These are phyloP conservation scores for Neodiprion lecontei DNA, from an alignment of 1,140 invertebrate species.

Conservation along the genomic window DNA sequence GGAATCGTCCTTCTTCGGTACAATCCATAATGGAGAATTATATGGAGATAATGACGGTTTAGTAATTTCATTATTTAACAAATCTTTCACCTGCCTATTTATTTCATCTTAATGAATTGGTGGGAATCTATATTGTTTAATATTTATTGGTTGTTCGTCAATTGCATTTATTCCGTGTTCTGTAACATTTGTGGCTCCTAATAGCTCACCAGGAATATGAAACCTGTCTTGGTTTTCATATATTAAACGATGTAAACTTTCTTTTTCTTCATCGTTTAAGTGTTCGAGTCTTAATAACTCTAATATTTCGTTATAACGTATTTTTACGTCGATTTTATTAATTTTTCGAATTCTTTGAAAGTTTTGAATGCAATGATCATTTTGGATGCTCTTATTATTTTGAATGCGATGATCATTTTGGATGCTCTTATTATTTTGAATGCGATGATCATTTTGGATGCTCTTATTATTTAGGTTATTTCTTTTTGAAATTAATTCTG, in stretches of 20 bases:
- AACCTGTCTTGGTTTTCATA: constrained; percentile 13
- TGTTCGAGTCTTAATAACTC: constrained; percentile 16
- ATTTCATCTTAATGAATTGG: constrained; percentile 6
- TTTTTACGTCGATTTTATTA: not conserved
- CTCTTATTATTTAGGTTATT: no score
- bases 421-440: no score
- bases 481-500: no score
- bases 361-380: not conserved
- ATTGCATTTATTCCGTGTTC: constrained; percentile 13
- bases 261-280: constrained; percentile 15
- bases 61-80: not conserved
- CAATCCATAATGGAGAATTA: constrained; percentile 2
- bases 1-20: not conserved
- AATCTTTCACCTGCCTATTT: not conserved
- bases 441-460: no score
- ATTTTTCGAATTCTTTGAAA: not conserved
- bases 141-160: constrained; percentile 2
- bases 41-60: not conserved
- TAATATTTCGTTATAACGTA: constrained; percentile 10
- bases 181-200: constrained; percentile 11
- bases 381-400: no score
- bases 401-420: no score
- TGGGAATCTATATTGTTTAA: not conserved
- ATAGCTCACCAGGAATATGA: constrained; percentile 18
- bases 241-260: constrained; percentile 14